phyloP scores from a whole-genome alignment of 2,113 vertebrate genomes.

The Oreochromis spilurus region DNA sequence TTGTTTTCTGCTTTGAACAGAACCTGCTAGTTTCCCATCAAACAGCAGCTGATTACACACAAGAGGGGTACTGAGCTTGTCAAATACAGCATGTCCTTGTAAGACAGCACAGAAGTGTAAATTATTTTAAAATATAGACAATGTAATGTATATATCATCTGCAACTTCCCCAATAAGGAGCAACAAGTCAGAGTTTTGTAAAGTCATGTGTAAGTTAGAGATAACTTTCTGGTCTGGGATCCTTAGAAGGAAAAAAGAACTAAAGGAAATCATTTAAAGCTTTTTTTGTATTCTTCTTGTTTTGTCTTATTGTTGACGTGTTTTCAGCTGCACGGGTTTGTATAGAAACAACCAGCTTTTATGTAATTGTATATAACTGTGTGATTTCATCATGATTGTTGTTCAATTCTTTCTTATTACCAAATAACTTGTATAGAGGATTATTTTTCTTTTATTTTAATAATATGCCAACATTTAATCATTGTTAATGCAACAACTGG shows the following conservation, averaged over 20 bases:
- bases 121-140: not conserved
- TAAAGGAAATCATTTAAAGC: not conserved
- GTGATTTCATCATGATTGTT: not conserved
- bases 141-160: not conserved
- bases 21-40: not conserved
- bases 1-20: not conserved
- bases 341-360: not conserved
- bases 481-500: not conserved
- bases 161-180: fast-evolving
- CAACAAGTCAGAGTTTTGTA: fast-evolving
- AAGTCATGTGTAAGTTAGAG: not conserved
- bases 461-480: not conserved
- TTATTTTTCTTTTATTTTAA: not conserved
- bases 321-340: not conserved
- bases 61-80: not conserved
- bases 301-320: not conserved
- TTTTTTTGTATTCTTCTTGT: not conserved
- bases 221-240: not conserved
- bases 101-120: not conserved
- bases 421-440: not conserved
- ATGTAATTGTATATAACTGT: not conserved
- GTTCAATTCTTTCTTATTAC: not conserved
- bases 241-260: fast-evolving
- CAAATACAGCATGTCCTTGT: not conserved
- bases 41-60: not conserved